phyloP scores from a whole-genome alignment of 2,888 invertebrate species.

The Notocelia uddmanniana region DNA sequence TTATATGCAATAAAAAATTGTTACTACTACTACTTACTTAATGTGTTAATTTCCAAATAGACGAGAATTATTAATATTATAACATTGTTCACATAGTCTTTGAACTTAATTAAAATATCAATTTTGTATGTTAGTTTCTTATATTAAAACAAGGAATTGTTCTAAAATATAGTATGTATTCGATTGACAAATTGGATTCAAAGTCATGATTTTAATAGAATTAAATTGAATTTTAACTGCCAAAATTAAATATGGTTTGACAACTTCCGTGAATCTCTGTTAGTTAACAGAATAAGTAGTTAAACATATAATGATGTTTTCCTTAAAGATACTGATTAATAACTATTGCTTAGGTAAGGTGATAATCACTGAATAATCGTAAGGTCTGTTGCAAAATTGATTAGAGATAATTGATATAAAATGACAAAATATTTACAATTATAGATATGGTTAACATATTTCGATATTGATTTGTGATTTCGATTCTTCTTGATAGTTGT shows the following conservation, averaged over 20 bases:
- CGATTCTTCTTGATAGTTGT: conserved; percentile 71
- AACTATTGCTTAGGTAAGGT: conserved; percentile 70
- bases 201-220: not conserved
- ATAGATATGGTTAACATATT: conserved; percentile 35
- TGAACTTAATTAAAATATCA: not conserved
- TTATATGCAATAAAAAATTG: conserved; percentile 33
- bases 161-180: not conserved
- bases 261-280: conserved; percentile 29
- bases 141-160: conserved; percentile 13
- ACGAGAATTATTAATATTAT: too few relatives aligned
- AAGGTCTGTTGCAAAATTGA: conserved; percentile 76
- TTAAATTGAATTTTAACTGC: conserved; percentile 31
- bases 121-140: conserved; percentile 2
- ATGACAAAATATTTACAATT: conserved; percentile 54
- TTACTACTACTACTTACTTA: conserved; percentile 26
- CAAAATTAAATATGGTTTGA: conserved; percentile 28
- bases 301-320: conserved; percentile 70
- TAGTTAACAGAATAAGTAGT: conserved; percentile 61
- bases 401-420: conserved; percentile 56
- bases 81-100: conserved; percentile 12
- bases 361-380: conserved; percentile 71
- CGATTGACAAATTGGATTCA: conserved; percentile 5
- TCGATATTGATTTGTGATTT: conserved; percentile 47
- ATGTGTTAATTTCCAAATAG: too few relatives aligned
- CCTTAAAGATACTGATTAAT: conserved; percentile 71